Conservation (phyloP, 1,140 invertebrate species). For the Octopus sinensis region DNA sequence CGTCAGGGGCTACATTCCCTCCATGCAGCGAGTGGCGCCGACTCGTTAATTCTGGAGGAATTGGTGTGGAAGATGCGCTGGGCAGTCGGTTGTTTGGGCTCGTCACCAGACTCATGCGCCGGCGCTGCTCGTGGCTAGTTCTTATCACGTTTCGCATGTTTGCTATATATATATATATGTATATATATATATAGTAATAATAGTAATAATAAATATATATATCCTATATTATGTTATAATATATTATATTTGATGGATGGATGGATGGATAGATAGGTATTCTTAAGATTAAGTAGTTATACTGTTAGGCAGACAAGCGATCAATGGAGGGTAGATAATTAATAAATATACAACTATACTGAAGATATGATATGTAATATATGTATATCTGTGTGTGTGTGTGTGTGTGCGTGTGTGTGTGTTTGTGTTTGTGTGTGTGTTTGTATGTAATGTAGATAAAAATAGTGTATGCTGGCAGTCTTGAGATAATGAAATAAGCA, state of each 20-base stretch:
- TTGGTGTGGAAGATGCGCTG: not conserved
- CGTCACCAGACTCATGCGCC: not conserved
- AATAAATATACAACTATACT: too few relatives aligned
- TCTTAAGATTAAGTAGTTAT: too few relatives aligned
- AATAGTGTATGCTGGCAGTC: too few relatives aligned
- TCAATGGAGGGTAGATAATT: too few relatives aligned
- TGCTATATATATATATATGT: not conserved
- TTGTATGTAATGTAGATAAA: too few relatives aligned
- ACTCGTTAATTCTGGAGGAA: not conserved
- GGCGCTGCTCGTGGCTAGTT: constrained; percentile 2
- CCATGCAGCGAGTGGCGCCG: constrained; percentile 5
- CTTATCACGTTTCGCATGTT: not conserved
- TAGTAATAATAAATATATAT: not conserved
- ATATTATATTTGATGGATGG: too few relatives aligned
- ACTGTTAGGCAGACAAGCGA: too few relatives aligned
- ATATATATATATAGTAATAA: not conserved
- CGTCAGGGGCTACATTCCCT: not conserved
- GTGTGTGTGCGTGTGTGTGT: not conserved
- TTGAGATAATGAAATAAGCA: too few relatives aligned
- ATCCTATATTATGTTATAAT: not conserved
- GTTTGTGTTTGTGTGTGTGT: not conserved
- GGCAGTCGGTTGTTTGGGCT: not conserved
- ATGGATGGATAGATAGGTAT: too few relatives aligned
- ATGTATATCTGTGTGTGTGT: not conserved
- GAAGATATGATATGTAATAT: too few relatives aligned